phyloP scores from a whole-genome alignment of 2,797 vertebrate species.

The Parauchenoglanis punctatus region DNA sequence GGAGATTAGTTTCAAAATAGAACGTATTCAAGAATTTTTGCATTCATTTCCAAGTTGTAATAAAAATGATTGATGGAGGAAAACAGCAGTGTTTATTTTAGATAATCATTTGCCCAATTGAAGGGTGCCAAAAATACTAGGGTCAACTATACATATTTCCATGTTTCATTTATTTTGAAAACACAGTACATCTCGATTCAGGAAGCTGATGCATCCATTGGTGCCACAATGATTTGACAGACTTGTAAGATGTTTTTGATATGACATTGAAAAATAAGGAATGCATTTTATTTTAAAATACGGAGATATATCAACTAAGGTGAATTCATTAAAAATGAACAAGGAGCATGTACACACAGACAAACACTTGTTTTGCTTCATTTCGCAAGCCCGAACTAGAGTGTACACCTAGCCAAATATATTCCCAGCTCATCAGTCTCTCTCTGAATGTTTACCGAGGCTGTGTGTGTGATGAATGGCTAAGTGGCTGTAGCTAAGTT shows the following conservation, averaged over 20 bases:
- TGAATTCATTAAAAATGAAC: neutral
- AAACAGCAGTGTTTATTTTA: neutral
- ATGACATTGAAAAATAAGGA: neutral
- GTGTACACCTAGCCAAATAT: conserved; percentile 17
- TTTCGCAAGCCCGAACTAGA: conserved; percentile 21
- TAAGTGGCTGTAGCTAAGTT: neutral
- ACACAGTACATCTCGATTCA: neutral
- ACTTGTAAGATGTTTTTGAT: neutral
- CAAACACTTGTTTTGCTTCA: conserved; percentile 15
- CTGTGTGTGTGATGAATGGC: conserved; percentile 27
- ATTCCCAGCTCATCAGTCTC: conserved; percentile 40
- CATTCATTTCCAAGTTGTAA: neutral
- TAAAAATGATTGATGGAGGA: neutral
- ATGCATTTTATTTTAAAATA: neutral
- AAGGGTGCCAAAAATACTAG: neutral
- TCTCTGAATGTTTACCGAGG: conserved; percentile 24
- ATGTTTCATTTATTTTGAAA: neutral
- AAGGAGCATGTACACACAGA: neutral
- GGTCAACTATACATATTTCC: neutral
- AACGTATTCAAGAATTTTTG: neutral
- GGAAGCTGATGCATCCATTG: neutral
- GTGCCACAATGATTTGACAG: neutral
- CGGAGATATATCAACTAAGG: neutral
- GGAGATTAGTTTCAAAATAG: neutral
- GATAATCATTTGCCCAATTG: neutral